phyloP scores from a whole-genome alignment of 2,888 invertebrate genomes.

The Acrocera orbiculus region DNA sequence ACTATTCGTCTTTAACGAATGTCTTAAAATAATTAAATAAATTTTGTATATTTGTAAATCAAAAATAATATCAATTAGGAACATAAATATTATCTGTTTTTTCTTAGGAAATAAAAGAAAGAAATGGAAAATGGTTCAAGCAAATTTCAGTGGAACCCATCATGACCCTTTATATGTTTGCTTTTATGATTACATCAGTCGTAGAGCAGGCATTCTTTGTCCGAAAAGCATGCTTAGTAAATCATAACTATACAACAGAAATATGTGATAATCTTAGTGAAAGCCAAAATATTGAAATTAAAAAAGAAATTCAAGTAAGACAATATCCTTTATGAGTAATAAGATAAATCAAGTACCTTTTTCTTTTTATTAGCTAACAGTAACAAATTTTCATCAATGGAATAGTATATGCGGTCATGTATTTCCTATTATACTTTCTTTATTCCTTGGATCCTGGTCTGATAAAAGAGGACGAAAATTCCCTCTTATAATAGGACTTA shows the following conservation, averaged over 20 bases:
- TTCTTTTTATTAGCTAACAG: conserved; percentile 46
- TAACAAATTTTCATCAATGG: conserved; percentile 60
- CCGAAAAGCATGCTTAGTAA: conserved; percentile 56
- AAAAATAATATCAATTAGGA: no score
- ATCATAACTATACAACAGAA: conserved; percentile 48
- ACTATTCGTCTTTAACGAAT: no score
- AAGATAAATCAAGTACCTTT: no score
- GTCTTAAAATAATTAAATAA: no score
- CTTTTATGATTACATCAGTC: conserved; percentile 63
- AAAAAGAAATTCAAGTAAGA: conserved; percentile 49
- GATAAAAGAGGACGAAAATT: conserved; percentile 61
- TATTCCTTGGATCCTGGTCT: conserved; percentile 68
- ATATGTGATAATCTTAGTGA: conserved; percentile 46
- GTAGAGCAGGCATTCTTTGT: conserved; percentile 65
- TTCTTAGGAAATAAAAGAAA: not conserved
- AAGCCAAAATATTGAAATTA: conserved; percentile 35
- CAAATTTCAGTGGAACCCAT: conserved; percentile 64
- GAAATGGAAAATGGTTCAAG: conserved; percentile 12
- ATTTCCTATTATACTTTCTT: conserved; percentile 55
- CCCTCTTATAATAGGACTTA: conserved; percentile 50
- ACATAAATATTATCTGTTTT: no score
- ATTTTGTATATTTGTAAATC: no score
- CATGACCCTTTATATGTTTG: conserved; percentile 78
- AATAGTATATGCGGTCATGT: conserved; percentile 55
- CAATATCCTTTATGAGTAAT: not conserved